Conservation (phyloP, 2,888 invertebrate species). For the Calliscelio sp. region DNA sequence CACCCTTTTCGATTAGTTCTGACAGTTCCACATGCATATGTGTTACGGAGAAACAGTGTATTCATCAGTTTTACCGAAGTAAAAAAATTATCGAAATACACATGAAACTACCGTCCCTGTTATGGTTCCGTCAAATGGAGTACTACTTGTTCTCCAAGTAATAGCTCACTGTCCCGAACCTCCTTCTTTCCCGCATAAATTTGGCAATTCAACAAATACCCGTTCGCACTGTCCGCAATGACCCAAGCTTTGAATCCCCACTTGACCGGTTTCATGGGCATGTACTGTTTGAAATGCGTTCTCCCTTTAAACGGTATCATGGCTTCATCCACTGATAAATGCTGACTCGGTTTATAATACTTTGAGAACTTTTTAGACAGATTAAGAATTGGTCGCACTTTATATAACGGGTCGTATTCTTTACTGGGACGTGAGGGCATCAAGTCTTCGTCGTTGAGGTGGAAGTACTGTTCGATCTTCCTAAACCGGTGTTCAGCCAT, state of each 20-base stretch:
- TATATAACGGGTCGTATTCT: slow-evolving; percentile 38
- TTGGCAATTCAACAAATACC: slow-evolving; percentile 18
- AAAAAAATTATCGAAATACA: slow-evolving; percentile 43
- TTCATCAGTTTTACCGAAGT: slow-evolving; percentile 36
- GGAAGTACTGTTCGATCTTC: slow-evolving; percentile 34
- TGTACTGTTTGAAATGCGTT: slow-evolving; percentile 34
- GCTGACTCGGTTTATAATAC: too few species aligned
- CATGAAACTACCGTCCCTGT: not conserved
- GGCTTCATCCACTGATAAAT: too few species aligned
- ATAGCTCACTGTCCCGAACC: not conserved
- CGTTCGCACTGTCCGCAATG: slow-evolving; percentile 15
- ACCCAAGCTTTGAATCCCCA: slow-evolving; percentile 45
- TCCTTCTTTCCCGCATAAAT: slow-evolving; percentile 33
- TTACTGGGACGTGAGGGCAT: not conserved
- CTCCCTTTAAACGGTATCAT: slow-evolving; percentile 38
- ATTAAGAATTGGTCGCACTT: slow-evolving; percentile 30
- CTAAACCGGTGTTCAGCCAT: slow-evolving; percentile 24
- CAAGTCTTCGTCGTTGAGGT: slow-evolving; percentile 30
- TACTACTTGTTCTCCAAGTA: slow-evolving; percentile 42
- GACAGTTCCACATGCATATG: slow-evolving; percentile 43
- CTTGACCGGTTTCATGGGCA: slow-evolving; percentile 32
- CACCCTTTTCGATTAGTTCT: slow-evolving; percentile 15
- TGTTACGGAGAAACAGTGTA: not conserved
- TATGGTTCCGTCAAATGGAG: slow-evolving; percentile 32
- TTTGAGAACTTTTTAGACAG: too few species aligned